These are phyloP conservation scores for Mongoloraphidia duomilia DNA, from an alignment of 2,888 invertebrate species.

Conservation along the genomic window DNA sequence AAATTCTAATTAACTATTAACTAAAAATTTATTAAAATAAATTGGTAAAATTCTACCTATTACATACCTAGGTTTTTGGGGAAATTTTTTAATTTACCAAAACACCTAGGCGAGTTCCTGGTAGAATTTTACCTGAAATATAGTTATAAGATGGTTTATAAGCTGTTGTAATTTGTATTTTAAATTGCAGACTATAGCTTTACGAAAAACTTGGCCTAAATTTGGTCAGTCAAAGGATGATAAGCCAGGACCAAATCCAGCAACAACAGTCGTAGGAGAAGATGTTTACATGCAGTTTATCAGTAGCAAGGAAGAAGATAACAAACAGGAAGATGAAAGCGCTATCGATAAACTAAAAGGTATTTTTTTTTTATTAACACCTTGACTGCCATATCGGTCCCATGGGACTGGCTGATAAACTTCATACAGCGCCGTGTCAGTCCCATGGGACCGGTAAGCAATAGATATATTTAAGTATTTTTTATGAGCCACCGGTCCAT, in stretches of 20 bases:
- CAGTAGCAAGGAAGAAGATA: slow-evolving; percentile 76
- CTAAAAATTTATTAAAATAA: no score
- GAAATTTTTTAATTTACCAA: neutral
- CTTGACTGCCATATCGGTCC: no score
- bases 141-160: neutral
- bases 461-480: no score
- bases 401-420: no score
- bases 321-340: slow-evolving; percentile 67
- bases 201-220: slow-evolving; percentile 88
- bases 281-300: slow-evolving; percentile 92
- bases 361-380: slow-evolving; percentile 15
- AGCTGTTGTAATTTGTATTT: neutral
- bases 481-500: no score
- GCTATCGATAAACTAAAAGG: slow-evolving; percentile 72
- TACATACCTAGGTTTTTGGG: neutral
- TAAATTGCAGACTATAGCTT: slow-evolving; percentile 56
- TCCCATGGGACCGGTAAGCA: no score
- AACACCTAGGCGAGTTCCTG: neutral
- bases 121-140: neutral
- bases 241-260: slow-evolving; percentile 93
- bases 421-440: no score
- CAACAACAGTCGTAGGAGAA: slow-evolving; percentile 93
- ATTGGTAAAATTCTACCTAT: no score
- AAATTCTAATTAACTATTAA: no score
- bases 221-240: slow-evolving; percentile 86